These are phyloP conservation scores for Meandrusa payeni DNA, from an alignment of 2,888 invertebrate species.

Conservation along the genomic window DNA sequence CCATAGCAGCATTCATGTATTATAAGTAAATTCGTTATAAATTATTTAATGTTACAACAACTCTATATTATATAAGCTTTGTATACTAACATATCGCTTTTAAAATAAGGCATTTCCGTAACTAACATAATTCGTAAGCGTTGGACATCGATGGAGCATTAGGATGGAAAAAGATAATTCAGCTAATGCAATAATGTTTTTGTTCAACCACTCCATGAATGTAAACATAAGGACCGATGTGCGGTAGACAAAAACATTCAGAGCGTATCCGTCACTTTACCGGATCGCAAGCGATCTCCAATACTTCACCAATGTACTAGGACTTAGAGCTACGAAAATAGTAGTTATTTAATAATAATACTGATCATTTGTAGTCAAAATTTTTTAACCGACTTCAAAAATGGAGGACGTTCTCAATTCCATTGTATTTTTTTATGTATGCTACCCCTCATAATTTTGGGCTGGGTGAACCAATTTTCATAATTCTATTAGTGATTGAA, in stretches of 20 bases:
- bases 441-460: too few species aligned
- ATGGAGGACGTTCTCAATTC: too few species aligned
- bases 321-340: constrained; percentile 5
- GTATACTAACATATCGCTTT: constrained; percentile 1
- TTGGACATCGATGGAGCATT: neutral
- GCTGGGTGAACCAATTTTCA: too few species aligned
- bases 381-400: too few species aligned
- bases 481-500: too few species aligned
- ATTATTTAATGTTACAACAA: too few species aligned
- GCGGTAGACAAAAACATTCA: constrained; percentile 9
- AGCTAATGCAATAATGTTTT: constrained; percentile 23
- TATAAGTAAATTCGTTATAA: too few species aligned
- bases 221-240: constrained; percentile 19
- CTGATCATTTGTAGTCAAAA: too few species aligned
- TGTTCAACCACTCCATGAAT: constrained; percentile 6
- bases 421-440: too few species aligned
- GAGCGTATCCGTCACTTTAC: constrained; percentile 15
- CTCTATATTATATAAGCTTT: too few species aligned
- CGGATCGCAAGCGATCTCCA: constrained; percentile 5
- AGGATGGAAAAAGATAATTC: constrained; percentile 17
- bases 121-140: constrained; percentile 8
- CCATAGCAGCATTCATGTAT: too few species aligned
- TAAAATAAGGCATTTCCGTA: constrained; percentile 10
- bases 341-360: too few species aligned
- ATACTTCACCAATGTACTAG: neutral